Base-by-base conservation (phyloP, 2,113 vertebrate genomes). In the Anolis sagrei region DNA sequence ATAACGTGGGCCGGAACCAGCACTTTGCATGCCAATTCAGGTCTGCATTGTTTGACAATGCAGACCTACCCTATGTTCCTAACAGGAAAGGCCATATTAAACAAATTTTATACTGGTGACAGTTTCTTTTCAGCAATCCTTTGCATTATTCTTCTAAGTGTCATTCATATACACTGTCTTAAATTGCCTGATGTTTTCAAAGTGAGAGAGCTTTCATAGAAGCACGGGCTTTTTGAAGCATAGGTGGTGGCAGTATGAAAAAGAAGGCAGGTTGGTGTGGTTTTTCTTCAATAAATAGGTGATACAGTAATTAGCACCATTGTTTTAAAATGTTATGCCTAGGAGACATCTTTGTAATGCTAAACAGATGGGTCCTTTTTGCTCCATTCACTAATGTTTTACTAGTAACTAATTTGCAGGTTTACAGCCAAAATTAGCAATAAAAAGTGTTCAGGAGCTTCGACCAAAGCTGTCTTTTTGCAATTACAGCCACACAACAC, bases 401-500 rank as follows among this genome's bases (percentile, higher is more conserved):
- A 95, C 90, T 96, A 96, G 95, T 96, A 96, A 95, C 95, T 95
- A 95, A 97, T 96, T 97, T 96, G 94, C 94, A 96, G 94, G 93
- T 97, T 97, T 97, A 97, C 96, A 95, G 93, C 93, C 93, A 96
- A 96, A 96, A 95, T 96, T 95, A 96, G 93, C 96, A 95, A 95
- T 96, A 95, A 96, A 96, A 96, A 95, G 91, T 94, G 95, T 96
- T 96, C 92, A 93, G 92, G 92, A 95, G 93, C 92, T 95, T 94
- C 88, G 92, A 97, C 95, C 95, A 96, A 96, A 96, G 94, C 90
- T 93, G 88, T 93, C 91, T 95, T 93, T 70, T 91, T 93, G 93
- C 94, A 96, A 96, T 96, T 96, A 96, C 92, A 93, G 83, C 92
- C 90, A 92, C 88, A 91, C 86, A 94, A 96, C 95, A 95, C 95